Conservation (phyloP, 1,140 invertebrate species). For the Bombus haemorrhoidalis region DNA sequence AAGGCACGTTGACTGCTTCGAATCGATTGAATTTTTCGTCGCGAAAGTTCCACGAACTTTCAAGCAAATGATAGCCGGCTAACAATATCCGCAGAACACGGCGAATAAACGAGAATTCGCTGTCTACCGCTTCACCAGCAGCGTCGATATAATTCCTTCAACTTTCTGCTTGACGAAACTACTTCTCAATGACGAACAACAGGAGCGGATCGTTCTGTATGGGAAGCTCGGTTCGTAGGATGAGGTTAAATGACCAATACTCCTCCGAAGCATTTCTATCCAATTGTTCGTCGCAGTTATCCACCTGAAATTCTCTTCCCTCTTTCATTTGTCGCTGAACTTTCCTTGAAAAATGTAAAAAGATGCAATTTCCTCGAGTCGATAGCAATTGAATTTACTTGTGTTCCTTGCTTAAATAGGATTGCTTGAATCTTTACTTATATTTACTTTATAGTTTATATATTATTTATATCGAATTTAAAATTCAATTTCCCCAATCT, state of each 20-base stretch:
- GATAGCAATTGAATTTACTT: not conserved
- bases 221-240: too few species aligned
- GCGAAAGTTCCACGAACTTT: not conserved
- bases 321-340: not conserved
- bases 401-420: not conserved
- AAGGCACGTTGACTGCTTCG: not conserved
- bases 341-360: not conserved
- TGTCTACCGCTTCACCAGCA: not conserved
- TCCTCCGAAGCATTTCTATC: not conserved
- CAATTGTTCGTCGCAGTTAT: not conserved
- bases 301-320: not conserved
- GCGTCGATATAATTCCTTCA: slow-evolving; percentile 1
- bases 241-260: not conserved
- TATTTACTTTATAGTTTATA: too few species aligned
- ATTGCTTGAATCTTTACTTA: too few species aligned
- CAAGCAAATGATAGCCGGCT: not conserved
- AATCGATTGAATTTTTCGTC: slow-evolving; percentile 16
- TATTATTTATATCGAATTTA: too few species aligned
- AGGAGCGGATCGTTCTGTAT: not conserved
- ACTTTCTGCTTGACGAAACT: not conserved
- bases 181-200: not conserved
- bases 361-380: not conserved
- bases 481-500: too few species aligned
- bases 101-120: slow-evolving; percentile 4
- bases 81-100: slow-evolving; percentile 4